phyloP scores from a whole-genome alignment of 2,797 vertebrate species.

The Benthosema pterotum region DNA sequence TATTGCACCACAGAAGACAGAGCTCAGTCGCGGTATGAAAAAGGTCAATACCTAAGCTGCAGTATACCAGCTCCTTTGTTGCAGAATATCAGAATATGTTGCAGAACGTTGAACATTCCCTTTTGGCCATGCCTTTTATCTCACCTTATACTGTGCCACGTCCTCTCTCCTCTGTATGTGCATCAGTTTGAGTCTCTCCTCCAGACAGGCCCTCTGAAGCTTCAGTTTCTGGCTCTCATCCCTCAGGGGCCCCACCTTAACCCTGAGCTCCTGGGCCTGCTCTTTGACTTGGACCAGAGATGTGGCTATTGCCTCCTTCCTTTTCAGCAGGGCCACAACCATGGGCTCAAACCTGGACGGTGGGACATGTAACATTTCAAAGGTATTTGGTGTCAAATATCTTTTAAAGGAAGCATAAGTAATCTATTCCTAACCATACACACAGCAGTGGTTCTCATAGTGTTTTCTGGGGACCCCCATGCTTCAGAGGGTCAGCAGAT shows the following conservation, averaged over 20 bases:
- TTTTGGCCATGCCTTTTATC: background rate
- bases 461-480: no score
- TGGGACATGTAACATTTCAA: background rate
- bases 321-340: constrained; percentile 86
- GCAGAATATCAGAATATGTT: no score
- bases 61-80: background rate
- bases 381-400: background rate
- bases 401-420: no score
- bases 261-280: constrained; percentile 83
- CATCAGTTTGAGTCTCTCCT: constrained; percentile 86
- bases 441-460: no score
- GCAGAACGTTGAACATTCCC: no score
- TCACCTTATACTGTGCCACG: constrained; percentile 87
- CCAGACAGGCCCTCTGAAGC: constrained; percentile 85
- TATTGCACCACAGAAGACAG: no score
- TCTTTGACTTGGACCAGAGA: constrained; percentile 83
- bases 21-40: no score
- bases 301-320: constrained; percentile 78
- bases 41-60: no score
- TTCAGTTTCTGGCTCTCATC: constrained; percentile 83
- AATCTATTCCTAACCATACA: no score
- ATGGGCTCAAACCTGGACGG: constrained; percentile 85
- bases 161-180: constrained; percentile 86
- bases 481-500: no score
- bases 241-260: constrained; percentile 83